A percentile compares a stretch with the other conserved stretches of the same genome.
phyloP scores from a whole-genome alignment of 2,113 vertebrate species.

The Synchiropus splendidus region DNA sequence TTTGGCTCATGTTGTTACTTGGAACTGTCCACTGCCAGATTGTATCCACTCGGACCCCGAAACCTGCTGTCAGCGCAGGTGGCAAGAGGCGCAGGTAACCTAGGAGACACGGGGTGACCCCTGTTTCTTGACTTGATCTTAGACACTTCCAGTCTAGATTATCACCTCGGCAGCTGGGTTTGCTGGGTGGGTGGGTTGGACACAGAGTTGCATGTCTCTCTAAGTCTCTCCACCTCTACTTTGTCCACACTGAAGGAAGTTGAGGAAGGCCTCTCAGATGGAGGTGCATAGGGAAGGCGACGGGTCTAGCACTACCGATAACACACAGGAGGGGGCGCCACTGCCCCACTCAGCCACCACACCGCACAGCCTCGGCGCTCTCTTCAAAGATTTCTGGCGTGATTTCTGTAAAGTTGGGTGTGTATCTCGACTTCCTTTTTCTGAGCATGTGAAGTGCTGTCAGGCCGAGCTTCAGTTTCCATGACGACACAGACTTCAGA shows the following conservation, averaged over 20 bases:
- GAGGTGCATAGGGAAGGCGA: slow-evolving; percentile 98
- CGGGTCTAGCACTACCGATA: slow-evolving; percentile 98
- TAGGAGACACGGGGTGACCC: neutral
- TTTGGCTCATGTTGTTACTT: slow-evolving; percentile 94
- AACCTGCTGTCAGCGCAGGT: slow-evolving; percentile 72
- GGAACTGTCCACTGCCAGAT: slow-evolving; percentile 99
- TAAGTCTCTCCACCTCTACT: slow-evolving; percentile 67
- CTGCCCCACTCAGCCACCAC: slow-evolving; percentile 77
- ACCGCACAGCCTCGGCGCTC: slow-evolving; percentile 78
- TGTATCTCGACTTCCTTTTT: slow-evolving; percentile 74
- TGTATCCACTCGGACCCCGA: slow-evolving; percentile 92
- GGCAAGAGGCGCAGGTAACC: slow-evolving; percentile 83
- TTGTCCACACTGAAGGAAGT: slow-evolving; percentile 90
- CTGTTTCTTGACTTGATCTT: no score
- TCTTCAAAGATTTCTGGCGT: slow-evolving; percentile 97
- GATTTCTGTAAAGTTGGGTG: slow-evolving; percentile 98
- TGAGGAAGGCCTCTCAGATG: slow-evolving; percentile 97
- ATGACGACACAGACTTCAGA: neutral
- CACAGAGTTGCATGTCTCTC: slow-evolving; percentile 12
- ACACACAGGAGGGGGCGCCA: slow-evolving; percentile 86
- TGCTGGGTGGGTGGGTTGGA: slow-evolving; percentile 4
- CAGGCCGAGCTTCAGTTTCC: slow-evolving; percentile 21
- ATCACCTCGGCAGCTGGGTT: no score
- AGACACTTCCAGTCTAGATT: no score
- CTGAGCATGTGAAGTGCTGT: neutral